Conservation (phyloP, 2,888 invertebrate genomes). For the Aporophyla lueneburgensis region DNA sequence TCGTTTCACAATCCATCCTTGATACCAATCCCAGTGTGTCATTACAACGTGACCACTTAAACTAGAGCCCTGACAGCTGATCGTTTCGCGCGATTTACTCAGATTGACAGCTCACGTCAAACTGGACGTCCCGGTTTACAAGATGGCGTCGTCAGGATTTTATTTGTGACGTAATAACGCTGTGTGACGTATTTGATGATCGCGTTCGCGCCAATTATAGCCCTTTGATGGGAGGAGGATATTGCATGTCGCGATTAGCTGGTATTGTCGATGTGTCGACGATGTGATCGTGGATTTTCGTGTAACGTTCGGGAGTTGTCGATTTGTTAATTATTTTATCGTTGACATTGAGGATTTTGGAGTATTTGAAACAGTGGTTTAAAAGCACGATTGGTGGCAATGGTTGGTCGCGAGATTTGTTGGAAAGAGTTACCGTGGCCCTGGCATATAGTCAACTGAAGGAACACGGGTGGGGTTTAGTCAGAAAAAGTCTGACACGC, state of each 20-base stretch:
- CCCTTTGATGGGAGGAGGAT: constrained; percentile 39
- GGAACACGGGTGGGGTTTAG: no score
- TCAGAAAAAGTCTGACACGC: no score
- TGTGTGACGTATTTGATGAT: constrained; percentile 58
- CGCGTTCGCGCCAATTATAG: constrained; percentile 42
- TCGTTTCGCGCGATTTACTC: constrained; percentile 50
- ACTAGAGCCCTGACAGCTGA: constrained; percentile 64
- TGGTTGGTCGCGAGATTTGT: no score
- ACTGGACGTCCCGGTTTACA: constrained; percentile 62
- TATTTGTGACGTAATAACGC: constrained; percentile 66
- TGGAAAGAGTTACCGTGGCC: no score
- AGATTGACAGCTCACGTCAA: constrained; percentile 62
- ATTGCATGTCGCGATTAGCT: constrained; percentile 37
- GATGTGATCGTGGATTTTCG: constrained; percentile 3
- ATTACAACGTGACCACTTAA: constrained; percentile 67
- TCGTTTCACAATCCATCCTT: constrained; percentile 20
- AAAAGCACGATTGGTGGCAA: no score
- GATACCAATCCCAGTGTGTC: constrained; percentile 59
- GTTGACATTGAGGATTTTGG: not conserved
- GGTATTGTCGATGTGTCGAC: constrained; percentile 5
- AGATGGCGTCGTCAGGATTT: constrained; percentile 67
- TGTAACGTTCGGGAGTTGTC: not conserved
- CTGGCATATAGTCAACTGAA: no score
- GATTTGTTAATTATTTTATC: not conserved
- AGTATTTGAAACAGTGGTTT: not conserved